Evolutionary conservation across 2,888 invertebrate species (phyloP).

Genomic region (Abrostola tripartita): DNA sequence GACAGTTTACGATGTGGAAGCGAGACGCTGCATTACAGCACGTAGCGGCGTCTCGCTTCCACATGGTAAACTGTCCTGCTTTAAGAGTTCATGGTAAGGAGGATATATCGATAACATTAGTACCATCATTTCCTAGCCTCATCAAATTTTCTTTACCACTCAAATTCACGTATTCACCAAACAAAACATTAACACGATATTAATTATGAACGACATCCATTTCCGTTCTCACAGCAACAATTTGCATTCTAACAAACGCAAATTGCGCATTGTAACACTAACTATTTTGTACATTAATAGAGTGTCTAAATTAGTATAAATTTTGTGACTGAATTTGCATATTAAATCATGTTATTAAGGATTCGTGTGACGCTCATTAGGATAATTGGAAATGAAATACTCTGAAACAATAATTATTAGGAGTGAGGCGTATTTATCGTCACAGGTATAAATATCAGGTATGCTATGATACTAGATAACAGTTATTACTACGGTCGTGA

Average conservation of each 20-base stretch:
- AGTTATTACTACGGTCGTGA: too few species aligned
- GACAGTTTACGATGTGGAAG: too few species aligned
- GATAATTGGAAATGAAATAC: constrained; percentile 22
- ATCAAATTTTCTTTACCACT: background rate
- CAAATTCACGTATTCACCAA: constrained; percentile 3
- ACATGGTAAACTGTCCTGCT: too few species aligned
- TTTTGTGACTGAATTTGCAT: constrained; percentile 43
- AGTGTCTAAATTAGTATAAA: constrained; percentile 36
- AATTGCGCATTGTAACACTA: constrained; percentile 56
- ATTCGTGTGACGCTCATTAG: constrained; percentile 40
- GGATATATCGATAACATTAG: too few species aligned
- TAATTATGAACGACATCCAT: constrained; percentile 70
- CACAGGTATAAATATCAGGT: too few species aligned
- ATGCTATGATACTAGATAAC: too few species aligned
- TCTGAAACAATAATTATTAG: constrained; percentile 35
- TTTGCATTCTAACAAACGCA: constrained; percentile 74
- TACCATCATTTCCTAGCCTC: background rate
- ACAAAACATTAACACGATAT: constrained; percentile 42
- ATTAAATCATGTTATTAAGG: constrained; percentile 41
- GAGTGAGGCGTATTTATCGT: background rate
- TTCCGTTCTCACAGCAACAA: constrained; percentile 68
- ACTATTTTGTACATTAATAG: constrained; percentile 58
- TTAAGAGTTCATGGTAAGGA: too few species aligned
- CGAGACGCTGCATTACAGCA: too few species aligned
- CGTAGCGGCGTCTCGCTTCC: too few species aligned